phyloP scores from a whole-genome alignment of 2,888 invertebrate species.

The Cerastis leucographa region DNA sequence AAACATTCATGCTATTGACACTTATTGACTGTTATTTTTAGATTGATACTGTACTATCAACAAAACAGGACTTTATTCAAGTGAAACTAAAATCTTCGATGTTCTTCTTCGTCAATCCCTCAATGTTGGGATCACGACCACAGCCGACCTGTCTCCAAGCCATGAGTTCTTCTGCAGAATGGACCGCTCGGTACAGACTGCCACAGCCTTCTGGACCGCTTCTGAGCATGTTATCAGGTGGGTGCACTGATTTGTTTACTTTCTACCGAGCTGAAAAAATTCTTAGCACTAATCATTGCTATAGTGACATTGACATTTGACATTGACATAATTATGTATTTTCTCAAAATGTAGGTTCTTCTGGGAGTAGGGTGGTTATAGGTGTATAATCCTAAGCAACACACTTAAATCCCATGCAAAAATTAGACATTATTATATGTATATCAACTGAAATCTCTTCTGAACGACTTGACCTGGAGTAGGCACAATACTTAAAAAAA shows the following conservation, averaged over 20 bases:
- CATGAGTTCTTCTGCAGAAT: background rate
- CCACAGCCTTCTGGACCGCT: background rate
- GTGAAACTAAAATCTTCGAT: background rate
- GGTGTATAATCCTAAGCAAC: background rate
- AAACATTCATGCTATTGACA: constrained; percentile 45
- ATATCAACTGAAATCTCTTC: background rate
- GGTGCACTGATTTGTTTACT: background rate
- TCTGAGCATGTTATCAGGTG: background rate
- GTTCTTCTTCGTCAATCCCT: background rate
- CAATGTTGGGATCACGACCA: background rate
- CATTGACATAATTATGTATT: background rate
- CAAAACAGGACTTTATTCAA: background rate
- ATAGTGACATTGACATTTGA: background rate
- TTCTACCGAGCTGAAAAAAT: background rate
- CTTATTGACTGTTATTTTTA: too few relatives aligned
- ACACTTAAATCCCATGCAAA: background rate
- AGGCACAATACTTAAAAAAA: background rate
- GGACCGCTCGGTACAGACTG: background rate
- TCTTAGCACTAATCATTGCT: background rate
- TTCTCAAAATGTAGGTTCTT: background rate
- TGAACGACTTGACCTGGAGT: background rate
- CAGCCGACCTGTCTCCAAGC: background rate
- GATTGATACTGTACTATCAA: background rate
- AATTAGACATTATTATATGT: background rate
- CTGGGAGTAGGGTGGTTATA: background rate